Evolutionary conservation across 2,888 invertebrate species (phyloP).

Genomic region (Tenthredo livida): DNA sequence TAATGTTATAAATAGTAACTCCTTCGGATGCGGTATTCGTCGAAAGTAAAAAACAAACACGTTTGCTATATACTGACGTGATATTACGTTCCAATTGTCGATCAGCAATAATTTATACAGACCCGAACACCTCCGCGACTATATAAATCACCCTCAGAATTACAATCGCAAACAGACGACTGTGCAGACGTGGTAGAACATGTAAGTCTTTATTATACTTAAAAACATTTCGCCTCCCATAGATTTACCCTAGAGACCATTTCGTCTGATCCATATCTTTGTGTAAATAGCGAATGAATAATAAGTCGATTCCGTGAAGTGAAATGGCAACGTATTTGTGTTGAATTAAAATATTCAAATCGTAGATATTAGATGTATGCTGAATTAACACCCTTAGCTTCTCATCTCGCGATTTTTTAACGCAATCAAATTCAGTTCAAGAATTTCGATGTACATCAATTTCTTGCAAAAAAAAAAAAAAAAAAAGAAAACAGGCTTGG

Average conservation of each 20-base stretch:
- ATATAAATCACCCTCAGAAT: conserved; percentile 6
- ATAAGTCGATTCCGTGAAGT: not conserved
- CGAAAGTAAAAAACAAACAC: conserved; percentile 18
- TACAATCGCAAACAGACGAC: not conserved
- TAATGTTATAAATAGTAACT: not conserved
- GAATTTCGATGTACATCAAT: too few relatives aligned
- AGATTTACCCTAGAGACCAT: not conserved
- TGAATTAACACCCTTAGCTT: not conserved
- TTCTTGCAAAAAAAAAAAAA: too few relatives aligned
- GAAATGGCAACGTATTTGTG: not conserved
- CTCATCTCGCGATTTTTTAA: not conserved
- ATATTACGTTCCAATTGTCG: conserved; percentile 14
- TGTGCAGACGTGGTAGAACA: not conserved
- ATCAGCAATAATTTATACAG: conserved; percentile 27
- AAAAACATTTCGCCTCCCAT: not conserved
- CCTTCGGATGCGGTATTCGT: not conserved
- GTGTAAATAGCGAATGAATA: not conserved
- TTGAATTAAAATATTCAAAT: not conserved
- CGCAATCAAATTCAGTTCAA: not conserved
- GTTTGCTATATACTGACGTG: not conserved
- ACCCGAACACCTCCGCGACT: not conserved
- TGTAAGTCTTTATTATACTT: not conserved
- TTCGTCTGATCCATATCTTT: not conserved
- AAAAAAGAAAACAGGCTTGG: too few relatives aligned
- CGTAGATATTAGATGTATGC: not conserved